Evolutionary conservation across 2,888 invertebrate genomes (phyloP), one percentile per base, ranked within the genome.

Genomic region (Macaria liturata): DNA sequence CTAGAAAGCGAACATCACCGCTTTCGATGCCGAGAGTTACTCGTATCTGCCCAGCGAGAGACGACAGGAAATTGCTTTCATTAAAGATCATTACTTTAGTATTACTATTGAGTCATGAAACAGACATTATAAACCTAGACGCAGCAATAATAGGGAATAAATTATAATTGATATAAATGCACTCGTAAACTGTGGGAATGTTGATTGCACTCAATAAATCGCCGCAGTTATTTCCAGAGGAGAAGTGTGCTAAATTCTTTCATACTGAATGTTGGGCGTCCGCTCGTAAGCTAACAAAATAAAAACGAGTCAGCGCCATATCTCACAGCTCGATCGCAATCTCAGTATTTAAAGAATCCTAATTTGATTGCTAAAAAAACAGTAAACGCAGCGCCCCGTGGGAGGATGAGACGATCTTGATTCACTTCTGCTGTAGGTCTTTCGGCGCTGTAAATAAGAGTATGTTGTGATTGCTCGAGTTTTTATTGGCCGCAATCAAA

Each of bases 291-390:
- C 59, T 34, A 55, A 61, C 62, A 77, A 67, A 74, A 74, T 71
- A 78, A 70, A 20, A 75, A 71, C 59, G 72, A 71, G 47, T 57
- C 61, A 67, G 58, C 63, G 67, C 72, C 76, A 79, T 81, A 81
- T 80, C 70, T 81, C 79, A 80, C 78, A 65, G 67, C 67, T 68
- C 71, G 9, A 73, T 57, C 61, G 73, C 73, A 74, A 75, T 76
- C 74, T 65, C 50, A 69, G 69, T 76, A 82, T 83, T 83, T 75
- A 71, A 82, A 78, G 82, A 81, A 81, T 83, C 76, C 80, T 81
- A 81, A 87, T 86, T 87, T 80, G 74, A 80, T 78, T 79, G 76
- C 75, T 69, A 70, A 78, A 76, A 62, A 65, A 64, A 61, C 71
- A 61, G 65, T 62, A 74, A 76, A 73, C 70, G 74, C 74, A 70